A percentile compares a stretch with the other conserved stretches of the same genome.
These are phyloP conservation scores for Gadus macrocephalus DNA, from an alignment of 2,113 vertebrate genomes.

Conservation along the genomic window DNA sequence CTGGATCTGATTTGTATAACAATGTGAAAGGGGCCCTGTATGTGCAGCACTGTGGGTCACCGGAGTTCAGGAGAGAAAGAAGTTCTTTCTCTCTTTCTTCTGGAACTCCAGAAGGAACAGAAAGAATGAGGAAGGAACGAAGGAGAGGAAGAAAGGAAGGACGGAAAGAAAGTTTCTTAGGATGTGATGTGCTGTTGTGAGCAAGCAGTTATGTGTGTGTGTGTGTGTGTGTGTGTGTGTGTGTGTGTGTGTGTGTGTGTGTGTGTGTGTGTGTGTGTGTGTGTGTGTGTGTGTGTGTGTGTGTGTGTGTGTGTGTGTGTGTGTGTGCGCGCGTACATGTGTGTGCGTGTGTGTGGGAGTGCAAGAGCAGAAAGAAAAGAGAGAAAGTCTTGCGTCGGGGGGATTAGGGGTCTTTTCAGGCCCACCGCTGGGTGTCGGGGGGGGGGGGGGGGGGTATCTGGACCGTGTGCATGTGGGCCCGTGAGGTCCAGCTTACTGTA, in stretches of 20 bases:
- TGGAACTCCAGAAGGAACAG: no score
- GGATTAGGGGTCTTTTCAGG: slow-evolving; percentile 68
- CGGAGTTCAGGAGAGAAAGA: slow-evolving; percentile 54
- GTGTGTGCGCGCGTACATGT: slow-evolving; percentile 3
- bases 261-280: background rate
- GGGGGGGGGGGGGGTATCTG: slow-evolving; percentile 59
- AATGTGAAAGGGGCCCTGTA: slow-evolving; percentile 42
- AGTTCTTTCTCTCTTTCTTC: slow-evolving; percentile 9
- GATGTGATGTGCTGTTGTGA: background rate
- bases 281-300: slow-evolving; percentile 4
- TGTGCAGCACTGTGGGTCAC: slow-evolving; percentile 40
- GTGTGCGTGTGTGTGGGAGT: slow-evolving; percentile 1
- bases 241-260: background rate
- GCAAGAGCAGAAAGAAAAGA: slow-evolving; percentile 35
- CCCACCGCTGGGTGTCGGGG: slow-evolving; percentile 42
- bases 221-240: slow-evolving; percentile 24
- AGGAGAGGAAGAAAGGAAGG: slow-evolving; percentile 11
- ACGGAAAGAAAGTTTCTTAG: slow-evolving; percentile 32
- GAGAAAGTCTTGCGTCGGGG: slow-evolving; percentile 46
- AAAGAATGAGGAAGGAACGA: background rate
- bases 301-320: slow-evolving; percentile 26
- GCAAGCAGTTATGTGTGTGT: slow-evolving; percentile 9
- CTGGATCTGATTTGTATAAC: slow-evolving; percentile 59
- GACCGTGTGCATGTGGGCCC: slow-evolving; percentile 66
- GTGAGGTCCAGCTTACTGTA: slow-evolving; percentile 64